phyloP scores from a whole-genome alignment of 1,140 invertebrate genomes.

The Sinonovacula constricta region DNA sequence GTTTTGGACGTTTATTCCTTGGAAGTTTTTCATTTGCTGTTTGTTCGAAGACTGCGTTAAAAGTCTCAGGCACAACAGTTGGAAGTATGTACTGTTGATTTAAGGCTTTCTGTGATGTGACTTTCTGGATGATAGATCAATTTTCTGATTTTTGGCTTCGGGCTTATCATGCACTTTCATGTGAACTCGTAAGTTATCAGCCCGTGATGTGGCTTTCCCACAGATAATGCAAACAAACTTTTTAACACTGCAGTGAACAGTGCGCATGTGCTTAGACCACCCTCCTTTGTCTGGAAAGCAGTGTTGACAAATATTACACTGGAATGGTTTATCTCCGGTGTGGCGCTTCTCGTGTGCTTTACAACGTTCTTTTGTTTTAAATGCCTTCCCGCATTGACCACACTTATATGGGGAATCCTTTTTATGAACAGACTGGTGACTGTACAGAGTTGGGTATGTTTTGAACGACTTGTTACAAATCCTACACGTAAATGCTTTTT shows the following conservation, averaged over 20 bases:
- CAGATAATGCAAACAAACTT: conserved; percentile 76
- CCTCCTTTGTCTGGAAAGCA: conserved; percentile 76
- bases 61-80: too few species aligned
- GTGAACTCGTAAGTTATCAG: conserved; percentile 80
- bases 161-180: conserved; percentile 76
- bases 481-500: conserved; percentile 61
- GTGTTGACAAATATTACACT: conserved; percentile 80
- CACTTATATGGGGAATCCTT: conserved; percentile 80
- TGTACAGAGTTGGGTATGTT: conserved; percentile 71
- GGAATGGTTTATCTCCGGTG: conserved; percentile 80
- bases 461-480: conserved; percentile 73
- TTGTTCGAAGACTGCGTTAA: too few species aligned
- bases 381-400: conserved; percentile 82
- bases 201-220: conserved; percentile 79
- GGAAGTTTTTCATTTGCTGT: too few species aligned
- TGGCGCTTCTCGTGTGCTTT: conserved; percentile 81
- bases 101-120: too few species aligned
- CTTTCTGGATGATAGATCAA: too few species aligned
- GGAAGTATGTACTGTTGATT: too few species aligned
- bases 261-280: conserved; percentile 74
- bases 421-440: conserved; percentile 81
- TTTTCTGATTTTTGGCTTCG: too few species aligned
- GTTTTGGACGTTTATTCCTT: too few species aligned
- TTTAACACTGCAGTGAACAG: conserved; percentile 71
- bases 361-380: conserved; percentile 81